Conservation (phyloP, 2,888 invertebrate genomes). For the Resseliella maxima region DNA sequence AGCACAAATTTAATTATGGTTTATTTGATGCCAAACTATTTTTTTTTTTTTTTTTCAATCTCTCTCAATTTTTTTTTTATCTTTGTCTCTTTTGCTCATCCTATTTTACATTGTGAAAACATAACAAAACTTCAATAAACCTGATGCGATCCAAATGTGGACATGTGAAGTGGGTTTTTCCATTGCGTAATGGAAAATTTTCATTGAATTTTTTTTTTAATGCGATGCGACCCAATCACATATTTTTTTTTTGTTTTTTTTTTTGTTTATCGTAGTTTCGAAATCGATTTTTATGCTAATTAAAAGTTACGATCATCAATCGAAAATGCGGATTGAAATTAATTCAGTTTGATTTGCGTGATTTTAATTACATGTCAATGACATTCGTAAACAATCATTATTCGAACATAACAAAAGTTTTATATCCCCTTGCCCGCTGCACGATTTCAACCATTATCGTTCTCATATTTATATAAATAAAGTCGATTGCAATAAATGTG, state of each 20-base stretch:
- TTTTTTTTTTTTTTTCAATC: background rate
- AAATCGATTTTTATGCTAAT: slow-evolving; percentile 54
- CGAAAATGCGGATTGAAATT: background rate
- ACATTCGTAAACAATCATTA: slow-evolving; percentile 49
- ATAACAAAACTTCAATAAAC: slow-evolving; percentile 35
- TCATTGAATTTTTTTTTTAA: background rate
- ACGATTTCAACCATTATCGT: no score
- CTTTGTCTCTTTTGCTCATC: background rate
- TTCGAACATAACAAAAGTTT: background rate
- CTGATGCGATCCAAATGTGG: background rate
- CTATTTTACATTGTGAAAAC: background rate
- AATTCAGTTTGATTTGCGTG: slow-evolving; percentile 26
- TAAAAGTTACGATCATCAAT: slow-evolving; percentile 12
- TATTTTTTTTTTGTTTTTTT: background rate
- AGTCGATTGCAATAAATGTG: background rate
- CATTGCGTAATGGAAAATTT: background rate
- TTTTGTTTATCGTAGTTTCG: background rate
- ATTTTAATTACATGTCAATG: slow-evolving; percentile 53
- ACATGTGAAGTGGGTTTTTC: slow-evolving; percentile 25
- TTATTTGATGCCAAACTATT: slow-evolving; percentile 5
- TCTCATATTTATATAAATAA: background rate
- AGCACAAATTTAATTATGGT: slow-evolving; percentile 43
- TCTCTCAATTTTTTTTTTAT: background rate
- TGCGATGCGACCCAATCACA: background rate
- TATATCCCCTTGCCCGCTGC: background rate